These are phyloP conservation scores for Tetramorium alpestre DNA, from an alignment of 1,140 invertebrate genomes.

Conservation along the genomic window DNA sequence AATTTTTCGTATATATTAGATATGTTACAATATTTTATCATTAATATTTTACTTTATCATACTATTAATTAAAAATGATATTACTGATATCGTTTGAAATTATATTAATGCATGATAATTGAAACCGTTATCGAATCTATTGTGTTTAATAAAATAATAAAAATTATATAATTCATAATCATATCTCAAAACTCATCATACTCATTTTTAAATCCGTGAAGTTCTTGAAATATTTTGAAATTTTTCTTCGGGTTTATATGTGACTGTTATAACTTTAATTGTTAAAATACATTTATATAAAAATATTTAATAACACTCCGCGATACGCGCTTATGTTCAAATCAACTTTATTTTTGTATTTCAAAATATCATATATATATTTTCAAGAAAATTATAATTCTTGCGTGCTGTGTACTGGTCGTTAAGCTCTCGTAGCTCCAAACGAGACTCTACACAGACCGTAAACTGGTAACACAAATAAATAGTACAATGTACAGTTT, in stretches of 20 bases:
- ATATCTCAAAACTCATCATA: background rate
- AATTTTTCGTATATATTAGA: background rate
- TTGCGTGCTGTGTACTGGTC: background rate
- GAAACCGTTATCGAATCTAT: background rate
- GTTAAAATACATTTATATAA: conserved; percentile 4
- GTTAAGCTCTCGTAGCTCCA: background rate
- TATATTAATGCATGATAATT: background rate
- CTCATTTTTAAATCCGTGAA: background rate
- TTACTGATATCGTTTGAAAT: background rate
- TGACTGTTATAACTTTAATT: background rate
- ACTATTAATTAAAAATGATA: background rate
- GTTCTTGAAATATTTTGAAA: background rate
- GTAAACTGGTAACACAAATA: conserved; percentile 8
- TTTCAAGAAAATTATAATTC: background rate
- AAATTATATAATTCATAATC: background rate
- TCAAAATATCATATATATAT: conserved; percentile 6
- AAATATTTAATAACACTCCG: background rate
- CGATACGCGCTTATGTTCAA: background rate
- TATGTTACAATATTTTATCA: background rate
- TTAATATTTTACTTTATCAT: background rate
- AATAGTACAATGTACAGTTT: conserved; percentile 29
- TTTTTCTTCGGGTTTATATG: background rate
- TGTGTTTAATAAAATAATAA: background rate
- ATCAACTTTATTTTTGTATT: conserved; percentile 28
- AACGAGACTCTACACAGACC: conserved; percentile 2